Conservation (phyloP, 2,797 vertebrate genomes). For the Semotilus atromaculatus region DNA sequence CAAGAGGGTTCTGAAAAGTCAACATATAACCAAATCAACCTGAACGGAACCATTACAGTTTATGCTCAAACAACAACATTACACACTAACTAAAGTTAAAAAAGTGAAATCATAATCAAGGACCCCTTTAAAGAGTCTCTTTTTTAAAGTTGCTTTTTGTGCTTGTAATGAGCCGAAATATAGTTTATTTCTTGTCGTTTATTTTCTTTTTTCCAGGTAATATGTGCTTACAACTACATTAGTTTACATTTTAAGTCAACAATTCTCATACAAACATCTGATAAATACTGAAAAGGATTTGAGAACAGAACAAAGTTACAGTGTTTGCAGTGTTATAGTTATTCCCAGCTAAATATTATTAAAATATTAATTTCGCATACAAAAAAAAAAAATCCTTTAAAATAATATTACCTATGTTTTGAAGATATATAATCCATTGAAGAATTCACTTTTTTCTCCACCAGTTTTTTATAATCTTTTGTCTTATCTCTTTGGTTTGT, state of each 20-base stretch:
- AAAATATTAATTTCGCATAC: background rate
- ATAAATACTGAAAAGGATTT: background rate
- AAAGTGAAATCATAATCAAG: too few species aligned
- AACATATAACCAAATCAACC: too few species aligned
- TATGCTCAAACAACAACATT: too few species aligned
- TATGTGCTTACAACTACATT: background rate
- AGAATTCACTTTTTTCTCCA: background rate
- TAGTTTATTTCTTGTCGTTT: background rate
- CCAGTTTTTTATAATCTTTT: slow-evolving; percentile 45
- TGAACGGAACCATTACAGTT: too few species aligned
- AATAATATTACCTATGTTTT: background rate
- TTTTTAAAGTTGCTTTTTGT: background rate
- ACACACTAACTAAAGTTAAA: too few species aligned
- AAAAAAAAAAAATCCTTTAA: background rate
- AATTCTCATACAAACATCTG: background rate
- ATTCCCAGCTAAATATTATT: background rate
- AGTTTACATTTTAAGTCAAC: background rate
- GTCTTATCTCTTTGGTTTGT: slow-evolving; percentile 61
- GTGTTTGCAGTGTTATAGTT: background rate
- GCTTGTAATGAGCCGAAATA: background rate
- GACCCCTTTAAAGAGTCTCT: background rate
- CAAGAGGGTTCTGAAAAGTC: too few species aligned
- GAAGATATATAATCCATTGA: background rate
- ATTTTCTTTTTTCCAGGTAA: background rate
- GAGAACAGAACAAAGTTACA: background rate